Percentiles rank a stretch among this genome's conserved stretches.
Evolutionary conservation across 2,797 vertebrate genomes (phyloP).

Genomic region (Tokudaia muenninki): DNA sequence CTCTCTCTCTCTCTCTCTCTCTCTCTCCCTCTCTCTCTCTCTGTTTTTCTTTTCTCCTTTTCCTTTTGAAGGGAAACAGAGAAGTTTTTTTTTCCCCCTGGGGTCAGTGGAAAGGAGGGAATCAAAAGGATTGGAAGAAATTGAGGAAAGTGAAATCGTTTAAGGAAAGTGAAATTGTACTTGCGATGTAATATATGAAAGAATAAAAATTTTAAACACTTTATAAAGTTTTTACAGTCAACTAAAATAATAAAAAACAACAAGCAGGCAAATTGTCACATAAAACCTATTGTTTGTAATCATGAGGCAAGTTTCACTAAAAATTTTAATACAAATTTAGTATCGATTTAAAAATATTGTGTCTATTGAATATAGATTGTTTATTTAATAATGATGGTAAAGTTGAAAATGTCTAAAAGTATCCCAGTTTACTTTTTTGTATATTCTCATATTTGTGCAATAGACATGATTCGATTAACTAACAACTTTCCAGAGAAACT

Average conservation of each 20-base stretch:
- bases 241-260: constrained; percentile 27
- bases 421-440: not conserved
- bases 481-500: constrained; percentile 32
- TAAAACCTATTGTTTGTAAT: not conserved
- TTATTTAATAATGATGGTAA: not conserved
- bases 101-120: not conserved
- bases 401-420: constrained; percentile 6
- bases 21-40: too few species aligned
- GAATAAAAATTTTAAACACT: not conserved
- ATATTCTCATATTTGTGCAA: not conserved
- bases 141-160: not conserved
- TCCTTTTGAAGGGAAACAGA: not conserved
- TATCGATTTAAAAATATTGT: not conserved
- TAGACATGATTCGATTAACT: constrained; percentile 34
- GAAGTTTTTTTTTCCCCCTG: rapidly evolving
- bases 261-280: not conserved
- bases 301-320: not conserved
- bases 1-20: not conserved
- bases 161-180: not conserved
- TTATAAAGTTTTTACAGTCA: not conserved
- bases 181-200: not conserved
- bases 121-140: not conserved
- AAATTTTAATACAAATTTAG: not conserved
- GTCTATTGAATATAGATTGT: not conserved
- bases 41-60: not conserved